Percentiles rank a stretch among this genome's conserved stretches.
Conservation (phyloP, 30 jellyfish, hydroid and myxozoan species). For the Pelagia noctiluca region DNA sequence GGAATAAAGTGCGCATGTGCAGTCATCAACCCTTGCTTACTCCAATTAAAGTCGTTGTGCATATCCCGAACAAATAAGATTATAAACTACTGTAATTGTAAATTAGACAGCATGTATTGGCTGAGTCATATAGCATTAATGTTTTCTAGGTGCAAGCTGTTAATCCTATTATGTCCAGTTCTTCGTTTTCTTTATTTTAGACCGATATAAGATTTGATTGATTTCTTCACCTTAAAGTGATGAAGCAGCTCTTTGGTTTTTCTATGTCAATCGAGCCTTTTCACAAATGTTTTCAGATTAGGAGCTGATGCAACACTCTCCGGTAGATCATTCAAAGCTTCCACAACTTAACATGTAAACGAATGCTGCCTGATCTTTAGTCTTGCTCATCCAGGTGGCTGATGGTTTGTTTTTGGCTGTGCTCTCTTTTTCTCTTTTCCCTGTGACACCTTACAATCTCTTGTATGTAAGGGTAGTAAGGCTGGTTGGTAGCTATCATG, state of each 20-base stretch:
- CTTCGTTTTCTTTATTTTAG: neutral
- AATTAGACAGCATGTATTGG: too few species aligned
- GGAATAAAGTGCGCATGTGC: too few species aligned
- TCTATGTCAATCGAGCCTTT: neutral
- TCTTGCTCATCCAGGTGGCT: neutral
- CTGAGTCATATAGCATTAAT: too few species aligned
- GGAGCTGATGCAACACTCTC: slow-evolving; percentile 1
- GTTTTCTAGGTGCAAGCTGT: neutral
- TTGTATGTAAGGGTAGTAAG: too few species aligned
- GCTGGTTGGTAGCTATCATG: too few species aligned
- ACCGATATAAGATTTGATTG: too few species aligned
- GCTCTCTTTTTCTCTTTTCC: neutral
- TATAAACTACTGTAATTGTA: too few species aligned
- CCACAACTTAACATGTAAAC: neutral
- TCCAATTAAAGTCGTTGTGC: too few species aligned
- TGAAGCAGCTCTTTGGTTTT: neutral
- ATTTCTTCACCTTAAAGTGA: neutral
- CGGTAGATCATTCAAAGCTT: neutral
- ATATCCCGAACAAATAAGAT: too few species aligned
- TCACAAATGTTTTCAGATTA: neutral
- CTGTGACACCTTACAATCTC: too few species aligned
- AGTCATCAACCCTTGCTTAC: too few species aligned
- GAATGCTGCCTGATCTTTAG: neutral
- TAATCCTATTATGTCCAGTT: neutral
- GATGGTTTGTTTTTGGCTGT: neutral